These are phyloP conservation scores for Echiichthys vipera DNA, from an alignment of 2,797 vertebrate genomes.

Conservation along the genomic window DNA sequence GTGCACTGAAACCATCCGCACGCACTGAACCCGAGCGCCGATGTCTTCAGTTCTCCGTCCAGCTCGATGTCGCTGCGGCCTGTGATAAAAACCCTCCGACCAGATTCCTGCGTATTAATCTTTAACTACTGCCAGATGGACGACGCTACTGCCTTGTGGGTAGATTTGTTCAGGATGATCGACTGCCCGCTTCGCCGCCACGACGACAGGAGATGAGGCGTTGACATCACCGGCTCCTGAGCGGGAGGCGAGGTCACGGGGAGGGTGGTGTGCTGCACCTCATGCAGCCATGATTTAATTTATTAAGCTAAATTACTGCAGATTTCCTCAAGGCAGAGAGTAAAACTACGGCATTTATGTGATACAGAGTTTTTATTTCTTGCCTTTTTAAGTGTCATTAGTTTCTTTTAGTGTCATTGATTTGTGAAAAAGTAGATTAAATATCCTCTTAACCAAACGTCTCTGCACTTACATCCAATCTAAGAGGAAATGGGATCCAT, in stretches of 20 bases:
- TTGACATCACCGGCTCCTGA: constrained; percentile 8
- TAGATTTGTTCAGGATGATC: constrained; percentile 77
- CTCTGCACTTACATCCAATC: too few relatives aligned
- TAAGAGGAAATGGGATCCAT: too few relatives aligned
- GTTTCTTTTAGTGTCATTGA: too few relatives aligned
- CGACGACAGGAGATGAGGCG: constrained; percentile 36
- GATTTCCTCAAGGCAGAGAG: too few relatives aligned
- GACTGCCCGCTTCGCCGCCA: constrained; percentile 46
- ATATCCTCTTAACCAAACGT: too few relatives aligned
- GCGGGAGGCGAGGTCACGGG: not conserved
- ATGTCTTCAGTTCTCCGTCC: not conserved
- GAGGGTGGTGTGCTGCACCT: not conserved
- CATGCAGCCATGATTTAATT: too few relatives aligned
- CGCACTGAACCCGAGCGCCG: not conserved
- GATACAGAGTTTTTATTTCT: too few relatives aligned
- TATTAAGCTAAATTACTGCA: too few relatives aligned
- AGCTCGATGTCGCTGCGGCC: not conserved
- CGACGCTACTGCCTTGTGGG: constrained; percentile 57
- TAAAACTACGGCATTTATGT: too few relatives aligned
- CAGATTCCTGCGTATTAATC: constrained; percentile 73
- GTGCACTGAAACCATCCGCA: not conserved
- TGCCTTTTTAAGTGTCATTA: too few relatives aligned
- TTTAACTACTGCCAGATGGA: constrained; percentile 83
- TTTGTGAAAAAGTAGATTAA: too few relatives aligned
- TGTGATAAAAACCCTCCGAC: too few relatives aligned